phyloP scores from a whole-genome alignment of 2,113 vertebrate genomes.

The Phalacrocorax carbo region DNA sequence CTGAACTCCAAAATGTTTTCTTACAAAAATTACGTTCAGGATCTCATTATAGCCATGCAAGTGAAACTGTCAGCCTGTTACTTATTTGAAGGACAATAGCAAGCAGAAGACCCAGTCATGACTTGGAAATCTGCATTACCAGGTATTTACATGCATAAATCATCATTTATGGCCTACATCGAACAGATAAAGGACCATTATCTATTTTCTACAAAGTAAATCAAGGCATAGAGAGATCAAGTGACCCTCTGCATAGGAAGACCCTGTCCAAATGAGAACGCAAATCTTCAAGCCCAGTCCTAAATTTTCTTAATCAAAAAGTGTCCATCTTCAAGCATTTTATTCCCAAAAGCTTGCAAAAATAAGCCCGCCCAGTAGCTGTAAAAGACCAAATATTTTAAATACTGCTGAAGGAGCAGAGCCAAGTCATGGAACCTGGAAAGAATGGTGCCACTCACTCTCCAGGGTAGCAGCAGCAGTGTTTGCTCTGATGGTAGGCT shows the following conservation, averaged over 20 bases:
- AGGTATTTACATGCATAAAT: neutral
- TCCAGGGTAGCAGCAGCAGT: neutral
- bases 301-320: neutral
- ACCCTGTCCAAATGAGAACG: neutral
- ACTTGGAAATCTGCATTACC: neutral
- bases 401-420: neutral
- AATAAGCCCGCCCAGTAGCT: neutral
- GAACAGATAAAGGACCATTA: neutral
- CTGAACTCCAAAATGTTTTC: neutral
- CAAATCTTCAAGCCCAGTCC: neutral
- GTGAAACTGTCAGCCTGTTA: neutral
- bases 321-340: neutral
- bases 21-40: neutral
- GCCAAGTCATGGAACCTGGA: neutral
- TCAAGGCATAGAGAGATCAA: neutral
- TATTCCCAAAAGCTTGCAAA: neutral
- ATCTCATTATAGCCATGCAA: neutral
- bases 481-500: neutral
- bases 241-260: neutral
- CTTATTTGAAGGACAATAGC: neutral
- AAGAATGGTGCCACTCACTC: rapidly evolving
- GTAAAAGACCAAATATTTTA: neutral
- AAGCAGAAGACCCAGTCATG: neutral
- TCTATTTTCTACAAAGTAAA: neutral
- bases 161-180: neutral